Conservation (phyloP, 2,113 vertebrate species). For the Serranochromis macrocephalus region DNA sequence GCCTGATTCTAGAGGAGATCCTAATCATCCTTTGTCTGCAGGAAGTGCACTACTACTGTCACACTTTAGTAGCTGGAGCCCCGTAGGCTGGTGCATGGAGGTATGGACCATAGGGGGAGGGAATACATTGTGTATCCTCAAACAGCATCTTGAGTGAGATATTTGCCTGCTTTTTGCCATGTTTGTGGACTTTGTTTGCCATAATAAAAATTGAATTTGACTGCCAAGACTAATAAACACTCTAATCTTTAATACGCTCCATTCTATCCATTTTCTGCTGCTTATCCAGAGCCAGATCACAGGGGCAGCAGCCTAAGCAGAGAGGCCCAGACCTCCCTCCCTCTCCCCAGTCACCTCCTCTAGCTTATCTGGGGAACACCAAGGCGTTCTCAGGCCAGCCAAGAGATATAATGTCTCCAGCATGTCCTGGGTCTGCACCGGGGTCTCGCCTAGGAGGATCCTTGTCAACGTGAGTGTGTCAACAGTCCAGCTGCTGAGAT, state of each 20-base stretch:
- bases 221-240: background rate
- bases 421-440: background rate
- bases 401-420: background rate
- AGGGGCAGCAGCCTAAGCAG: accelerated
- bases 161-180: background rate
- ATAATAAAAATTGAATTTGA: background rate
- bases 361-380: background rate
- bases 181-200: background rate
- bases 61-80: background rate
- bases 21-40: background rate
- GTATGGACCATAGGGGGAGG: background rate
- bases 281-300: background rate
- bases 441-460: background rate
- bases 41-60: background rate
- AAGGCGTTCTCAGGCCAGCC: background rate
- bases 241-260: background rate
- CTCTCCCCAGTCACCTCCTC: background rate
- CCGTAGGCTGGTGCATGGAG: background rate
- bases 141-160: background rate
- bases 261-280: background rate
- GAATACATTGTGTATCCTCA: background rate
- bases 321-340: background rate
- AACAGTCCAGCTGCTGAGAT: background rate
- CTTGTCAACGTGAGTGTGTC: background rate
- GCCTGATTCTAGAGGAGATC: background rate